Evolutionary conservation across 2,888 invertebrate genomes (phyloP), one percentile per base, ranked within the genome.

Genomic region (Athalia circularis): DNA sequence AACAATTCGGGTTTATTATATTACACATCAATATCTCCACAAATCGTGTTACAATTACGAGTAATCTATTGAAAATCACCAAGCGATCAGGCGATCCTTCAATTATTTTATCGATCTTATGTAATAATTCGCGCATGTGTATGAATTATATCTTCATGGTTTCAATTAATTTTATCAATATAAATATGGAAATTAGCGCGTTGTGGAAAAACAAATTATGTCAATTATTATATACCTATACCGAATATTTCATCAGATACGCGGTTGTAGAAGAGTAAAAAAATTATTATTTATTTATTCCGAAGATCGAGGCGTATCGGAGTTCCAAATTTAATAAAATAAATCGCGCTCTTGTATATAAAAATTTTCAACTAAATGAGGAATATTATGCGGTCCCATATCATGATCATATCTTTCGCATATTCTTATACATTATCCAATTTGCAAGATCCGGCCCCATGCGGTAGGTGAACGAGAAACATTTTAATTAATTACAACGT

Each of bases 401-500:
- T 29, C 29, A 29, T 29, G 29, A 29, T 29, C 29, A 29, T 29
- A 52, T 68, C 68, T 68, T 68, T 52, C 68, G 11, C 43, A 68
- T 68, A 29, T 72, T 45, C 13, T 72, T 47, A 59, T 47, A 29
- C 29, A 29, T 29, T 2, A 29, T 29, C 59, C 72, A 72, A 72
- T 72, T 72, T 59, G 72, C 72, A 45, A 57, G 57, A 72, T 45
- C 45, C 8, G n/a, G 54, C 5, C 11, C 47, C 45, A 13, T 62
- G 62, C n/a, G 54, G 45, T 47, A 52, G 54, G 52, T 15, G 72
- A 59, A 57, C 4, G 57, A 72, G 57, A 72, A 72, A 59, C 59
- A 57, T 72, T 72, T 72, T 72, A 72, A 72, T 72, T 72, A 72
- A 59, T 72, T 72, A 72, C 43, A 72, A 13, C 59, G 13, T 72